Conservation (phyloP, 30 jellyfish, hydroid and myxozoan genomes). For the Pelagia noctiluca region DNA sequence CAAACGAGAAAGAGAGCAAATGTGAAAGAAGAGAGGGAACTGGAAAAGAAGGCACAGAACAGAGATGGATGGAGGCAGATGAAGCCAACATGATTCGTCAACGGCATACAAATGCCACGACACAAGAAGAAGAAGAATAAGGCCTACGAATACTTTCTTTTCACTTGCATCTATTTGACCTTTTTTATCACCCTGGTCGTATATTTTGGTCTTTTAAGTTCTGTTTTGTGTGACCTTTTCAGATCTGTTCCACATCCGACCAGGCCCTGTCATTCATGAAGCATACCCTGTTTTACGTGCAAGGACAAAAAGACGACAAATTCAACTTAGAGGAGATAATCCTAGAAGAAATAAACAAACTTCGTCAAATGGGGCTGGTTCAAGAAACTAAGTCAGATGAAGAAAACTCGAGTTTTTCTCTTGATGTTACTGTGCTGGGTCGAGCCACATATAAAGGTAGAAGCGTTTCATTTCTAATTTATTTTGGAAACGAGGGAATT, state of each 20-base stretch:
- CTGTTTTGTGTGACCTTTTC: neutral
- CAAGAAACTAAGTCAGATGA: constrained; percentile 3
- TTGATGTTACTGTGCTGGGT: constrained; percentile 77
- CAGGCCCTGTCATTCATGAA: constrained; percentile 28
- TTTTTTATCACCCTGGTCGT: no score
- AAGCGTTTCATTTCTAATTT: no score
- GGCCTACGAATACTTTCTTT: no score
- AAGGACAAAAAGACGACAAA: constrained; percentile 37
- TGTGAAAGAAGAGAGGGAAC: no score
- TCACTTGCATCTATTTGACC: no score
- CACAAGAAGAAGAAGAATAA: no score
- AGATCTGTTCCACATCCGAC: constrained; percentile 53
- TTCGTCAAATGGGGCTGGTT: constrained; percentile 61
- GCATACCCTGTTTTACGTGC: constrained; percentile 68
- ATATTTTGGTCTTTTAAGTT: neutral
- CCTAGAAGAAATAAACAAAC: constrained; percentile 30
- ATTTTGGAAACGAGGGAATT: no score
- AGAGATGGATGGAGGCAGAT: no score
- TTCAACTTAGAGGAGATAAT: constrained; percentile 30
- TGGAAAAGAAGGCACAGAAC: no score
- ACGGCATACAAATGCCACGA: no score
- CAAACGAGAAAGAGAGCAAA: no score
- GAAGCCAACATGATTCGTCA: no score
- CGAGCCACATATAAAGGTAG: constrained; percentile 83
- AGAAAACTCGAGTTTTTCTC: neutral